phyloP scores from a whole-genome alignment of 2,797 vertebrate genomes.

The Bradypus variegatus region DNA sequence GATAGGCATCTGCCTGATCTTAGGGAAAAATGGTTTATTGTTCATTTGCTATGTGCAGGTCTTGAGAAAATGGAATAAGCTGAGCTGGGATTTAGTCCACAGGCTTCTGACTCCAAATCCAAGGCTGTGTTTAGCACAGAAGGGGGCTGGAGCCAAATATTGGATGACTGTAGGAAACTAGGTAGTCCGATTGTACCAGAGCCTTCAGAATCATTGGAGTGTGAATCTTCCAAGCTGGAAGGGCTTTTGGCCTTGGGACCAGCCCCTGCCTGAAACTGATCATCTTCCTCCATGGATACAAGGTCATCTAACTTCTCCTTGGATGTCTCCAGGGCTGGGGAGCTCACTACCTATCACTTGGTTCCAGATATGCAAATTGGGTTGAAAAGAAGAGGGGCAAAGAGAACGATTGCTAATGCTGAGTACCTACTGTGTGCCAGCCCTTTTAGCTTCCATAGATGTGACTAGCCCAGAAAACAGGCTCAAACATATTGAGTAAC shows the following conservation, averaged over 20 bases:
- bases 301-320: neutral
- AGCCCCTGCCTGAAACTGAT: neutral
- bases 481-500: neutral
- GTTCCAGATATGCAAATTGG: neutral
- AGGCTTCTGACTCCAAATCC: neutral
- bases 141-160: neutral
- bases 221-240: neutral
- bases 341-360: neutral
- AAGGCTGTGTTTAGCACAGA: neutral
- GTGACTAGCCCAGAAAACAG: neutral
- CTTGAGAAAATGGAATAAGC: neutral
- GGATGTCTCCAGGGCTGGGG: neutral
- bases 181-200: neutral
- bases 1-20: neutral
- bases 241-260: neutral
- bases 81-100: neutral
- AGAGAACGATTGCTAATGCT: too few species aligned
- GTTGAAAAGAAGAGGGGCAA: neutral
- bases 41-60: neutral
- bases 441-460: neutral
- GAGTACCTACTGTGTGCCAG: neutral
- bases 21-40: neutral
- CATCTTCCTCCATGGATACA: neutral
- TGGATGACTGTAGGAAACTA: neutral
- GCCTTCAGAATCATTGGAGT: accelerated